phyloP scores from a whole-genome alignment of 2,797 vertebrate species.

The Hylomyscus alleni region DNA sequence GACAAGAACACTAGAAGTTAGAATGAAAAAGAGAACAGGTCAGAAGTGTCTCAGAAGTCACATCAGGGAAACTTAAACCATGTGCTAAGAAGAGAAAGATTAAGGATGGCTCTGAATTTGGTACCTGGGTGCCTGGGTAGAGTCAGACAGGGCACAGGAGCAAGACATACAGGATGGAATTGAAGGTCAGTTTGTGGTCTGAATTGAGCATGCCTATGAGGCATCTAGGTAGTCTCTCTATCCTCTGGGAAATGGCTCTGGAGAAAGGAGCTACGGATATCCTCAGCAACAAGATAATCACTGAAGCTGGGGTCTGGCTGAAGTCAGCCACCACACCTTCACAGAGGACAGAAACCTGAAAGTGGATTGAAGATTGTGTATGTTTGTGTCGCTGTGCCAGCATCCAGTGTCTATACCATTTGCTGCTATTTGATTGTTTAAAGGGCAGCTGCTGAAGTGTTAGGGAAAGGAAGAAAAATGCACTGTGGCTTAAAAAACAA shows the following conservation, averaged over 20 bases:
- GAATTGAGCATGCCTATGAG: background rate
- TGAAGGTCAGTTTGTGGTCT: background rate
- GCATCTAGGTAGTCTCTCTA: background rate
- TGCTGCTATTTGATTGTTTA: background rate
- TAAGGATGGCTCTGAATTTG: background rate
- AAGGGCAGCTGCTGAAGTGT: background rate
- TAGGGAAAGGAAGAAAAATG: background rate
- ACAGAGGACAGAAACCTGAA: background rate
- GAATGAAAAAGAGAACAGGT: background rate
- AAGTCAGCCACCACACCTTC: background rate
- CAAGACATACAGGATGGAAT: background rate
- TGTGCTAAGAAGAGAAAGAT: background rate
- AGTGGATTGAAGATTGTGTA: background rate
- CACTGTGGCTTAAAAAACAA: background rate
- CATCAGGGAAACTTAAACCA: background rate
- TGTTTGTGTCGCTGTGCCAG: background rate
- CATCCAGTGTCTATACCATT: background rate
- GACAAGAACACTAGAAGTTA: background rate
- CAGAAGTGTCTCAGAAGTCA: background rate
- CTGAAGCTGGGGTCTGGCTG: background rate
- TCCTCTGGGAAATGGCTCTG: background rate
- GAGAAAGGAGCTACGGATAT: background rate
- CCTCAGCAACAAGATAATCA: background rate
- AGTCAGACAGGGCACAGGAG: background rate
- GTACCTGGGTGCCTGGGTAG: background rate